Percentiles rank a stretch among this genome's conserved stretches.
phyloP scores from a whole-genome alignment of 2,113 vertebrate genomes.

The Rhinichthys klamathensis region DNA sequence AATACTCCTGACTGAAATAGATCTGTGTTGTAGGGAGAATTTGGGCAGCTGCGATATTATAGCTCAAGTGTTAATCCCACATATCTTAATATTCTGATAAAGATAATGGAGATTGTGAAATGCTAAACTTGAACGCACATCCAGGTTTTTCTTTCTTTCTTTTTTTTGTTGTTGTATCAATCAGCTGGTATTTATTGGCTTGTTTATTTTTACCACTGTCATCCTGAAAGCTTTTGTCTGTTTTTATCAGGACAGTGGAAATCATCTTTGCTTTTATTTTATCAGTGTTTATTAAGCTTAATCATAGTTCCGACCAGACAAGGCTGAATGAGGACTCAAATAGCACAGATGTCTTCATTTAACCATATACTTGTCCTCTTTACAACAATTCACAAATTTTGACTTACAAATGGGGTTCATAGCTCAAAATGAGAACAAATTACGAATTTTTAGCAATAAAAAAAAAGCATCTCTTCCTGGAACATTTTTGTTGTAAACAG shows the following conservation, averaged over 20 bases:
- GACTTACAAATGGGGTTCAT: neutral
- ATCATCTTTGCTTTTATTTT: slow-evolving; percentile 29
- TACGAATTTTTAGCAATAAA: neutral
- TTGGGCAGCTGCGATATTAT: slow-evolving; percentile 48
- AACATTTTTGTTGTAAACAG: neutral
- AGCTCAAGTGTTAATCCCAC: slow-evolving; percentile 49
- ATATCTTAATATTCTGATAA: slow-evolving; percentile 19
- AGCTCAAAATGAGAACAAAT: neutral
- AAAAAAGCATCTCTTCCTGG: neutral
- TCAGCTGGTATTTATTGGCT: neutral
- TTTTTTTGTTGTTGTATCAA: neutral
- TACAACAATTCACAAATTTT: neutral
- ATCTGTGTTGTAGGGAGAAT: slow-evolving; percentile 36
- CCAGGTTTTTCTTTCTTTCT: neutral
- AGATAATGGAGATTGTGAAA: slow-evolving; percentile 25
- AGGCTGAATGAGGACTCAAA: neutral
- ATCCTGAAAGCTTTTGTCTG: neutral
- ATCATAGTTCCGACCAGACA: neutral
- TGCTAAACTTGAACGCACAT: slow-evolving; percentile 11
- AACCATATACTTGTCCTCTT: neutral
- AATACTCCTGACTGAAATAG: slow-evolving; percentile 51
- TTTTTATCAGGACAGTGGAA: slow-evolving; percentile 9
- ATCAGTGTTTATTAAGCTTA: neutral
- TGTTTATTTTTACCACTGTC: slow-evolving; percentile 7
- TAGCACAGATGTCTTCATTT: neutral